Evolutionary conservation across 2,797 vertebrate species (phyloP), one percentile per base, ranked within the genome.

Genomic region (Clarias pachynema): DNA sequence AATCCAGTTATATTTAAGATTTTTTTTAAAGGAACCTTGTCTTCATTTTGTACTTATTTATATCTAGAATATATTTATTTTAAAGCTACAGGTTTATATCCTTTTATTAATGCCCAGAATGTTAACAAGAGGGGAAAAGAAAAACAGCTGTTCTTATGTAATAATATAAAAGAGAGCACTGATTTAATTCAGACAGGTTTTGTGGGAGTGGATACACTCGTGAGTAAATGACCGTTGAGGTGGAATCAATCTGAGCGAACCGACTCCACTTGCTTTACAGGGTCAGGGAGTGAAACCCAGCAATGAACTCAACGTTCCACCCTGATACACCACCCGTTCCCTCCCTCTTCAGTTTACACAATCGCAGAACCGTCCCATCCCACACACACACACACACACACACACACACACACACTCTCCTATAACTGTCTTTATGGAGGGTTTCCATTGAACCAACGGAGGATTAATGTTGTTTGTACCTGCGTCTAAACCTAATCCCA

Each of bases 211-310:
- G 92, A 72, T 90, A 88, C 59, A 85, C 56, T 91, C 59, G 10
- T 81, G 68, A 37, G 73, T 56, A 74, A 83, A 73, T 86, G 72
- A 85, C 86, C 85, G 81, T 65, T 88, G 83, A 89, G 89, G 85
- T 69, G 63, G 56, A 87, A 88, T 92, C 85, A 84, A 85, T 89
- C 74, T 87, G 18, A 56, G 9, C 53, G 62, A 90, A 91, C 93
- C 91, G 85, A 85, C 90, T 89, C 86, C 92, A 91, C 93, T 90
- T 85, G 92, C 89, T 92, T 70, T 88, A 86, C 93, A 88, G 91
- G 92, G 90, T 91, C 82, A 89, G 12, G 73, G 78, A 86, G 85
- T 79, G 82, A 87, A 79, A 79, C 79, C 82, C 83, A 89, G 83
- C 66, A 84, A 87, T 72, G 85, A 68, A 75, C 82, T 82, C 66